Evolutionary conservation across 2,797 vertebrate species (phyloP).

Genomic region (Microchirus variegatus): DNA sequence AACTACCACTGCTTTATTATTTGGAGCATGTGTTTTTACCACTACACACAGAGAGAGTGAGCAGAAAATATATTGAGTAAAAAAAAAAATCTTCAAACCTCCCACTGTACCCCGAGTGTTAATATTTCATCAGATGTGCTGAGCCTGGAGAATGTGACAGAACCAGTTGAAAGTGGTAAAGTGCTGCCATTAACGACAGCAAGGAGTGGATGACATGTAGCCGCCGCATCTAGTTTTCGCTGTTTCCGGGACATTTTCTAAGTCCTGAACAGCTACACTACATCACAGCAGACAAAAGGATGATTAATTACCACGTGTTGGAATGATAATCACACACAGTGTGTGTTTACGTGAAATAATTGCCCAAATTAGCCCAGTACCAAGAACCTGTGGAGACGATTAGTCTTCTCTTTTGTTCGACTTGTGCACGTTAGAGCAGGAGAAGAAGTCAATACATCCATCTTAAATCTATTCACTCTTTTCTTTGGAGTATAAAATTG

Average conservation of each 20-base stretch:
- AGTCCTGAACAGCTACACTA: slow-evolving; percentile 18
- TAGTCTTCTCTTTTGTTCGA: slow-evolving; percentile 40
- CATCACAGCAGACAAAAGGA: slow-evolving; percentile 34
- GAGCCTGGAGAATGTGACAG: slow-evolving; percentile 23
- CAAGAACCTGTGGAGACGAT: slow-evolving; percentile 54
- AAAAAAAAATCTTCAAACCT: slow-evolving; percentile 30
- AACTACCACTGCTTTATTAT: slow-evolving; percentile 45
- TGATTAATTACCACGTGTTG: slow-evolving; percentile 53
- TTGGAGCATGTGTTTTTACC: slow-evolving; percentile 29
- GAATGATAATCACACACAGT: slow-evolving; percentile 51
- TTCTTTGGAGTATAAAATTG: slow-evolving; percentile 14
- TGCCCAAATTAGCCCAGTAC: slow-evolving; percentile 56
- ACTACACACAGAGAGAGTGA: slow-evolving; percentile 11
- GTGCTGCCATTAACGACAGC: slow-evolving; percentile 33
- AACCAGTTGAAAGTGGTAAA: slow-evolving; percentile 41
- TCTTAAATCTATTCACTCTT: slow-evolving; percentile 5
- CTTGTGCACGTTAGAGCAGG: not conserved
- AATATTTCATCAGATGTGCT: slow-evolving; percentile 46
- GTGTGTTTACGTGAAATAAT: slow-evolving; percentile 69
- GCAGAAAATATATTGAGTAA: slow-evolving; percentile 21
- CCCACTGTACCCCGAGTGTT: slow-evolving; percentile 29
- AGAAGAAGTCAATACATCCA: slow-evolving; percentile 11
- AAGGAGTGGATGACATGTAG: slow-evolving; percentile 22
- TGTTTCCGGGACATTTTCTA: slow-evolving; percentile 16
- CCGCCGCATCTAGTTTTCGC: slow-evolving; percentile 18